A percentile compares a stretch with the other conserved stretches of the same genome.
phyloP scores from a whole-genome alignment of 23 tunicate genomes.

The Halocynthia aurantium region DNA sequence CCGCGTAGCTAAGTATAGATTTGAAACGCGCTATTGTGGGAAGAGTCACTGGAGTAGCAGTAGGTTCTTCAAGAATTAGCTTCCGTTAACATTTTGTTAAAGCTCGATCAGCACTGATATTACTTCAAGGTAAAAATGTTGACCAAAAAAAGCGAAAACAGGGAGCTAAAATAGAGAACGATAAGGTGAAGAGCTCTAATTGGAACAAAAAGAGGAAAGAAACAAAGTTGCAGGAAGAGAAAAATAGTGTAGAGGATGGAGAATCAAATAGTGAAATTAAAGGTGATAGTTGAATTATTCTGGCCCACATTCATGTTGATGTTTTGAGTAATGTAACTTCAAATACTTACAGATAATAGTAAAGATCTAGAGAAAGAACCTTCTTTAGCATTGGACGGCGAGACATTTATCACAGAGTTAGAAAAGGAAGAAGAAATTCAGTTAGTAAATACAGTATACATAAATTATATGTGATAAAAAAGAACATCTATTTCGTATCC shows the following conservation, averaged over 20 bases:
- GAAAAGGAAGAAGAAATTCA: too few species aligned
- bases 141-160: neutral
- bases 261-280: neutral
- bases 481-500: too few species aligned
- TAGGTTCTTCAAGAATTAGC: neutral
- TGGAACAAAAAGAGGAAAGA: neutral
- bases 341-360: too few species aligned
- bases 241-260: neutral
- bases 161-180: neutral
- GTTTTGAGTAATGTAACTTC: too few species aligned
- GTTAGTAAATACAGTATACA: too few species aligned
- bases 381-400: too few species aligned
- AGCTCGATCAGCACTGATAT: too few species aligned
- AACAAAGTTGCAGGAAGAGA: neutral
- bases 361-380: too few species aligned
- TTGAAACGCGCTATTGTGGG: constrained; percentile 10
- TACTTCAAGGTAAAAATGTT: constrained; percentile 3
- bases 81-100: neutral
- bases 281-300: neutral
- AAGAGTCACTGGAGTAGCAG: constrained; percentile 9
- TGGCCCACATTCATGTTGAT: too few species aligned
- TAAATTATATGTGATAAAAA: too few species aligned
- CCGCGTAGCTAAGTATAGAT: neutral
- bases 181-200: neutral
- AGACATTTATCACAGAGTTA: too few species aligned